Base-by-base conservation (phyloP, 2,888 invertebrate species). In the Schrankia costaestrigalis region DNA sequence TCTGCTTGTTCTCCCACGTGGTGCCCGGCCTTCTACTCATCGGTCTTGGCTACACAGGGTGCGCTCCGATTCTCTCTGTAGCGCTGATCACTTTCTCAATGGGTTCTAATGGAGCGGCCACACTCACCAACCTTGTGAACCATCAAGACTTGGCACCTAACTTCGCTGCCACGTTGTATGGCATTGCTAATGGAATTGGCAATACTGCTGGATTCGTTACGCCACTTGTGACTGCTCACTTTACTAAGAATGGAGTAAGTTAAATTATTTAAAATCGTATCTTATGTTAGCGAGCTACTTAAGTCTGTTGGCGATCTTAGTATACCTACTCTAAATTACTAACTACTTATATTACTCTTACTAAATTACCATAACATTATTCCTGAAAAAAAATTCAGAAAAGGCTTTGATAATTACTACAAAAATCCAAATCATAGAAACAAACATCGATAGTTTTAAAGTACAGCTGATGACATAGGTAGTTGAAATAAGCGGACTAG, bases 131-230 rank as follows among this genome's bases (percentile, higher is more conserved):
- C 62, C 69, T 91, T 46, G 90, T 90, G 45, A 91, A 91, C 53
- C 87, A 92, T 21, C 94, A 94, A 65, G 94, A 94, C 71, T 74
- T 94, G 41, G 93, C 94, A 0, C 94, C 94, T 0, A 94, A 94
- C 71, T 94, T 89, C 62, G 94, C 94, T 0, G 94, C 93, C 1
- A 92, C 93, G 0, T 61, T 94, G 15, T 94, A 94, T 43, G 94
- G 94, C 0, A 91, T 94, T 1, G 93, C 93, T 23, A 94, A 94
- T 55, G 93, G 93, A 29, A 78, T 94, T 11, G 94, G 93, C 10
- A 91, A 91, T 28, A 90, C 91, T 0, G 91, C 93, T 11, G 94
- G 93, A 1, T 92, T 94, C 52, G 90, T 94, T 14, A 91, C 93
- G 1, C 93, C 94, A 0, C 71, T 92, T 35, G 89, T 94, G 23